These are phyloP conservation scores for Salmo trutta DNA, from an alignment of 2,797 vertebrate genomes.

Conservation along the genomic window DNA sequence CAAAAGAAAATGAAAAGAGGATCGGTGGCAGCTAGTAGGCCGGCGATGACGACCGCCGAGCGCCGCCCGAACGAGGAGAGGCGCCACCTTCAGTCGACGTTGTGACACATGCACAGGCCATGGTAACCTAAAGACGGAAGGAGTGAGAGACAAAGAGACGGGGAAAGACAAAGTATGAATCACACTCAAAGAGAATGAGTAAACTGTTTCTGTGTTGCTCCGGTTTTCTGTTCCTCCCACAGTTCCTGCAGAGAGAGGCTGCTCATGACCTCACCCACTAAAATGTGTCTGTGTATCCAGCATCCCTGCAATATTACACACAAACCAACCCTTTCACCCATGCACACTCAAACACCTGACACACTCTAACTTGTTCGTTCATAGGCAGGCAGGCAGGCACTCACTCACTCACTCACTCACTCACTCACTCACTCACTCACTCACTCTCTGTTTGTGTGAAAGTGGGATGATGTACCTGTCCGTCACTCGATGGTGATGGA, in stretches of 20 bases:
- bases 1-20: no score
- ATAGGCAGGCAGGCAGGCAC: neutral
- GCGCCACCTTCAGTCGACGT: no score
- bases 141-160: neutral
- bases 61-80: no score
- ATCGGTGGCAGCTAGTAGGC: no score
- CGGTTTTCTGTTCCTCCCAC: neutral
- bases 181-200: neutral
- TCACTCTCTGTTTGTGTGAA: neutral
- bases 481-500: conserved; percentile 53
- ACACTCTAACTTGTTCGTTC: neutral
- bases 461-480: conserved; percentile 32
- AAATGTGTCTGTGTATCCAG: neutral
- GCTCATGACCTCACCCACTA: neutral
- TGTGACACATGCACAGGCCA: neutral
- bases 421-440: neutral
- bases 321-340: neutral
- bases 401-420: neutral
- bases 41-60: no score
- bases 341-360: neutral
- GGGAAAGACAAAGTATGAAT: neutral
- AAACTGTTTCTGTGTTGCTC: neutral
- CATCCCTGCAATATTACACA: neutral
- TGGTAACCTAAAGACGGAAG: neutral
- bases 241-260: neutral